These are phyloP conservation scores for Neotragus moschatus DNA, from an alignment of 2,113 vertebrate genomes.

Conservation along the genomic window DNA sequence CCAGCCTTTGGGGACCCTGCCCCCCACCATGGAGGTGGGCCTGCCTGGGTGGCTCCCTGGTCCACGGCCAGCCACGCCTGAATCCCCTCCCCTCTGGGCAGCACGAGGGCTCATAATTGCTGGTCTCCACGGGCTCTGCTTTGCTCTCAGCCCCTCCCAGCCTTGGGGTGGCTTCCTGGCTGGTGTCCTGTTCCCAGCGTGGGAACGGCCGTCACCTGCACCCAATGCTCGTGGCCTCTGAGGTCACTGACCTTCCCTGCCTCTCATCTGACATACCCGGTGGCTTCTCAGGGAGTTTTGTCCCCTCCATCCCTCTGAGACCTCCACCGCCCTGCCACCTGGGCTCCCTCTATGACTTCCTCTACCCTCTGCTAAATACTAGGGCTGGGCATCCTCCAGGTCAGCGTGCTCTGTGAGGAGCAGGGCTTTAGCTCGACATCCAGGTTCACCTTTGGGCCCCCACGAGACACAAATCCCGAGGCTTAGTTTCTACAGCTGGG, in stretches of 20 bases:
- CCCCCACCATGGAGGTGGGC: background rate
- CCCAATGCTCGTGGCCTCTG: fast-evolving
- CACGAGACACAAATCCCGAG: fast-evolving
- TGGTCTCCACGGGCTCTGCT: background rate
- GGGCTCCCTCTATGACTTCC: too few species aligned
- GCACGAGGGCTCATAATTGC: fast-evolving
- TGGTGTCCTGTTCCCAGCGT: background rate
- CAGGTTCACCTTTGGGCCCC: background rate
- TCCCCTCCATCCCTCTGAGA: background rate
- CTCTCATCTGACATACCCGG: background rate
- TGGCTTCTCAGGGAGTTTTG: background rate
- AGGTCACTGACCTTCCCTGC: background rate
- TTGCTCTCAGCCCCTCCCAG: background rate
- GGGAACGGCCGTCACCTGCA: background rate
- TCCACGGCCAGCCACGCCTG: fast-evolving
- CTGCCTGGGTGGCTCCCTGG: fast-evolving
- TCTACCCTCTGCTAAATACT: background rate
- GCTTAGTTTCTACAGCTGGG: background rate
- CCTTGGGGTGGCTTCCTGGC: background rate
- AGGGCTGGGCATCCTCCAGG: fast-evolving
- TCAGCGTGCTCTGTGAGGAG: fast-evolving
- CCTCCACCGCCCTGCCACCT: background rate
- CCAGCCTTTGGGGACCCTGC: background rate
- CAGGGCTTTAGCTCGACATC: fast-evolving
- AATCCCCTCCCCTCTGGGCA: background rate